These are phyloP conservation scores for Amphimedon queenslandica DNA, from an alignment of 37 sponge, comb jelly and placozoan species.

Conservation along the genomic window DNA sequence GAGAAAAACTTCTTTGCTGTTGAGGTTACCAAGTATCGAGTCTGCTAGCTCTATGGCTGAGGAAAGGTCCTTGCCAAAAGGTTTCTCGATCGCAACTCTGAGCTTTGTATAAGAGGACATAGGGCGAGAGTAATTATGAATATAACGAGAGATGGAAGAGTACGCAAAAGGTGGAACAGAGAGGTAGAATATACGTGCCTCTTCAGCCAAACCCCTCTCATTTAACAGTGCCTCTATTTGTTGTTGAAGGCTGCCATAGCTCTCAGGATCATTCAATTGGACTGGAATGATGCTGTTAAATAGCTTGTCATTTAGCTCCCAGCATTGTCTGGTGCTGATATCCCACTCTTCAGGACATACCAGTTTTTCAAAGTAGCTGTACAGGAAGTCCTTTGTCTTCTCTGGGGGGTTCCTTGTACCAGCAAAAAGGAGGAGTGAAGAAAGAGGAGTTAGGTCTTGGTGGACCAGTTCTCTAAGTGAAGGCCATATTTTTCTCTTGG, in stretches of 20 bases:
- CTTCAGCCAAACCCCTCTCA: conserved; percentile 6
- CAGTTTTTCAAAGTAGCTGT: background rate
- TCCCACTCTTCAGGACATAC: background rate
- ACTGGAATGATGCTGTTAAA: background rate
- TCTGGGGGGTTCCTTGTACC: conserved; percentile 17
- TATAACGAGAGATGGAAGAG: conserved; percentile 16
- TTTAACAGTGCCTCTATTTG: background rate
- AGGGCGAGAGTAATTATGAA: conserved; percentile 34
- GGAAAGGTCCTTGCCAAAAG: conserved; percentile 59
- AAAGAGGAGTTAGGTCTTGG: background rate
- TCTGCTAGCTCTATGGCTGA: conserved; percentile 38
- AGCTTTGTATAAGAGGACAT: background rate
- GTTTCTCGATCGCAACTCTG: conserved; percentile 70
- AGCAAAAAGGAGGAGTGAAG: conserved; percentile 16
- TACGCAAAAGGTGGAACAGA: conserved; percentile 81
- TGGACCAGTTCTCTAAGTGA: conserved; percentile 32
- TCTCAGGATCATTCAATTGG: conserved; percentile 31
- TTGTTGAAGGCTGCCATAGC: conserved; percentile 22
- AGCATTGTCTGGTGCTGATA: background rate
- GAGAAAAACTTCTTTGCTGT: conserved; percentile 57
- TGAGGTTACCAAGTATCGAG: conserved; percentile 21
- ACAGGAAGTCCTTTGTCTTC: background rate
- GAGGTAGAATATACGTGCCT: conserved; percentile 64
- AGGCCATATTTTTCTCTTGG: conserved; percentile 72
- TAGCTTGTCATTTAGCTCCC: background rate